Base-by-base conservation (phyloP, 1,140 invertebrate genomes). In the Heliconius eleuchia region DNA sequence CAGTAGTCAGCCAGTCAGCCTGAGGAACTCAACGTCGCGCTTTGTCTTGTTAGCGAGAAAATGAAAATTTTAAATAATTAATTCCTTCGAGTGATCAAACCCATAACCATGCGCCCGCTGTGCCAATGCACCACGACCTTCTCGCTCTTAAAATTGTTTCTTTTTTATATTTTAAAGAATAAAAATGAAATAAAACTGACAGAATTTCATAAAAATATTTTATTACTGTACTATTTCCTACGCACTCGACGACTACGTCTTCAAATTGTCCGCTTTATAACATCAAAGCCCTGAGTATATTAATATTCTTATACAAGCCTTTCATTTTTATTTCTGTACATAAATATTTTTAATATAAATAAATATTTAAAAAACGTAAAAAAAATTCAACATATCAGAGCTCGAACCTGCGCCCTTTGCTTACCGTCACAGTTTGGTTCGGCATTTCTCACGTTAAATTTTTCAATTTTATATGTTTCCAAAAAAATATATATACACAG, bases 171-270 rank as follows among this genome's bases (percentile, higher is more conserved):
- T 27, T 60, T n/a, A 60, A 16, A 46, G 13, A 16, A 1, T 4
- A 46, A 46, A 42, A 46, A 13, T 16, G 0, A 60, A 76, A 76
- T 76, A 23, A 76, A 76, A 76, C 13, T n/a, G 57, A 46, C 27
- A 27, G 52, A 19, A 27, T 11, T 76, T 50, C 74, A 70, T 60
- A 76, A 76, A 52, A 76, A 76, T 76, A 76, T 30, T 71, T 71
- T 71, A 70, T 76, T 76, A 42, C 34, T 50, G 16, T 37, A 50
- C 37, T 42, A 72, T n/a, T 42, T 19, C 9, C 74, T 76, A 76
- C 39, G 74, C 74, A 76, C 74, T 66, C 39, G 39, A 71, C 74
- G 39, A 37, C 74, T 76, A 76, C 74, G 60, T 16, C 27, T 16
- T 16, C 42, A 46, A 46, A 60, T 23, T 23, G 19, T n/a, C 19